Conservation (phyloP, 1,140 invertebrate species). For the Nixonia krombeini region DNA sequence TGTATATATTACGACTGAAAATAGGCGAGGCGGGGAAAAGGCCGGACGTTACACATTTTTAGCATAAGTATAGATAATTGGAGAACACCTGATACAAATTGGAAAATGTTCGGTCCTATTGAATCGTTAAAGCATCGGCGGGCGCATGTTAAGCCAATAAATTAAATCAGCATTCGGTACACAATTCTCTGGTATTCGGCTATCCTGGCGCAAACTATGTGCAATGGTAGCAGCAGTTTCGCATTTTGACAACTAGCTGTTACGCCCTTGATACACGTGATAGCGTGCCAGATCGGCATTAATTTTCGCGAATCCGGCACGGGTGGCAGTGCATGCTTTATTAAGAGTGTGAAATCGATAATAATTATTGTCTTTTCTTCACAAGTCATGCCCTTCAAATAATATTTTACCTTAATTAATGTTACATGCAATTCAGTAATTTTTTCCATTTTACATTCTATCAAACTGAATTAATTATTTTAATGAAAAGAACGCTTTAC, state of each 20-base stretch:
- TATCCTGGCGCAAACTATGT: slow-evolving; percentile 19
- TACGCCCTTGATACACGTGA: slow-evolving; percentile 53
- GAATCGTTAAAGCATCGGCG: slow-evolving; percentile 4
- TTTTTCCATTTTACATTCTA: too few relatives aligned
- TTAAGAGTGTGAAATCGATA: slow-evolving; percentile 50
- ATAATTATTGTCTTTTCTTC: slow-evolving; percentile 36
- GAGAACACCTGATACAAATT: slow-evolving; percentile 16
- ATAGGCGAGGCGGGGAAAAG: not conserved
- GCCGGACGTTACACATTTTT: slow-evolving; percentile 2
- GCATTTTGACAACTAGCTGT: slow-evolving; percentile 62
- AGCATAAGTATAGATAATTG: slow-evolving; percentile 13
- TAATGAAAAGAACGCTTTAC: too few relatives aligned
- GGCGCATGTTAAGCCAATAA: slow-evolving; percentile 17
- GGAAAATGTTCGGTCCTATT: slow-evolving; percentile 7
- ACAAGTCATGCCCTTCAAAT: too few relatives aligned
- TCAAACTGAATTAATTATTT: too few relatives aligned
- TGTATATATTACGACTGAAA: not conserved
- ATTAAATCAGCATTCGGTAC: slow-evolving; percentile 25
- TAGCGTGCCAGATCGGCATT: slow-evolving; percentile 53
- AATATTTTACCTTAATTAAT: too few relatives aligned
- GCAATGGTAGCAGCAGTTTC: slow-evolving; percentile 40
- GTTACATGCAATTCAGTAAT: too few relatives aligned
- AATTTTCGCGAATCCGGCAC: slow-evolving; percentile 39
- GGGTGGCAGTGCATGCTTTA: slow-evolving; percentile 30
- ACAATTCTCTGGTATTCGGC: slow-evolving; percentile 18